Evolutionary conservation across 2,113 vertebrate genomes (phyloP), one percentile per base, ranked within the genome.

Genomic region (Melanocharis versteri): DNA sequence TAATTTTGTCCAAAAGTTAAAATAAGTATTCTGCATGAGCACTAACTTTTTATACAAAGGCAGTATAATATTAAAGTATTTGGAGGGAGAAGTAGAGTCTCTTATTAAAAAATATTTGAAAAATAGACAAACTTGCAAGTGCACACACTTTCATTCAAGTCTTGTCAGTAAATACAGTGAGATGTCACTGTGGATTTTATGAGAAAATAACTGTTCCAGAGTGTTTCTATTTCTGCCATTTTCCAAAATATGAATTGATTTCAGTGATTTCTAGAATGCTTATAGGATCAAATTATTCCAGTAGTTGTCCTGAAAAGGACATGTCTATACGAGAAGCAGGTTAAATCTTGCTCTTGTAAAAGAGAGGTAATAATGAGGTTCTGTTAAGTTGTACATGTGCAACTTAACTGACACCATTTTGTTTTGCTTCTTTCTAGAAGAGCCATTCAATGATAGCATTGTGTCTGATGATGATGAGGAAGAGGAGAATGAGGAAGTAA

Each of bases 401-500:
- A 69, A 3, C 24, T 83, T 45, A 40, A 53, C 39, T 93, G 60
- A 87, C 30, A 64, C 13, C 11, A 18, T 65, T 64, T 60, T 28
- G 14, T 22, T 85, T 78, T 94, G 19, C 91, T 87, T 93, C 62
- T 93, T 93, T 88, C 21, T 62, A 99, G 99, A 97, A 83, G 98
- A 99, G n/a, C 93, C 93, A 2, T 87, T 94, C 37, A 98, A 98
- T 81, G 98, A 98, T 17, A 98, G 69, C 16, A 56, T 97, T 42
- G 98, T 99, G 60, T 99, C 99, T 45, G 99, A 99, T 14, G 99
- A 99, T 60, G 99, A 99, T 62, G 99, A 99, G 62, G 99, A 99
- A 40, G 99, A 99, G 22, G 98, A 99, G 2, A 98, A 99, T 39
- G 98, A 98, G 37, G 99, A 99, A 53, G 99, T 99, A 97, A 98